Base-by-base conservation (phyloP, 1,140 invertebrate species). In the Asbolus verrucosus region DNA sequence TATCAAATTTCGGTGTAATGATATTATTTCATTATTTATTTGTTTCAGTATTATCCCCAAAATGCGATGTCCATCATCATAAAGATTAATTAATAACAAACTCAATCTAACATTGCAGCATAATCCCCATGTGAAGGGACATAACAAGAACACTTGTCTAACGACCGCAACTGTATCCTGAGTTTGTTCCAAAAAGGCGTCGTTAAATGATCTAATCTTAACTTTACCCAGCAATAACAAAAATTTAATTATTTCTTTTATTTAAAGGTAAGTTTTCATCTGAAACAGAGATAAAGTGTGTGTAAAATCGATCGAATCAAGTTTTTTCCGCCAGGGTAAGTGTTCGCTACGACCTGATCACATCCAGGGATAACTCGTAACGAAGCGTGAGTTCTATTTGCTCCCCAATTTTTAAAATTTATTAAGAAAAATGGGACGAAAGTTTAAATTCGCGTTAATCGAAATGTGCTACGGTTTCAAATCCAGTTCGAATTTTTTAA, bases 51-150 rank as follows among this genome's bases (percentile, higher is more conserved):
- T 8, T n/a, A n/a, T 8, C 27, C 27, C 6, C 18, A 50, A 21
- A 31, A 68, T 68, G 6, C 33, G 41, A 68, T 68, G 39, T 50
- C 54, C 38, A 68, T 68, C 66, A 38, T 41, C 11, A 24, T 11
- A 11, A 60, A 68, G 66, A 50, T 68, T 68, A 68, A 68, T 68
- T 68, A 68, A 68, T 68, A 36, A 68, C 30, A 36, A 54, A 54
- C 46, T 54, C 46, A 16, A 16, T 16, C 13, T 18, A 8, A 50
- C 36, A 50, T 67, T 30, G 66, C 18, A 19, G 46, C 4, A 36
- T 61, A 31, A 61, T 68, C 33, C 31, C 43, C 50, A 38, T 24
- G 41, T 30, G 31, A 38, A 36, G 27, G 39, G 39, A 24, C 66
- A 18, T 43, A 68, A 68, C 66, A 19, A 68, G 66, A 21, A 60